Evolutionary conservation across 2,797 vertebrate genomes (phyloP), one percentile per base, ranked within the genome.

Genomic region (Gouania willdenowi): DNA sequence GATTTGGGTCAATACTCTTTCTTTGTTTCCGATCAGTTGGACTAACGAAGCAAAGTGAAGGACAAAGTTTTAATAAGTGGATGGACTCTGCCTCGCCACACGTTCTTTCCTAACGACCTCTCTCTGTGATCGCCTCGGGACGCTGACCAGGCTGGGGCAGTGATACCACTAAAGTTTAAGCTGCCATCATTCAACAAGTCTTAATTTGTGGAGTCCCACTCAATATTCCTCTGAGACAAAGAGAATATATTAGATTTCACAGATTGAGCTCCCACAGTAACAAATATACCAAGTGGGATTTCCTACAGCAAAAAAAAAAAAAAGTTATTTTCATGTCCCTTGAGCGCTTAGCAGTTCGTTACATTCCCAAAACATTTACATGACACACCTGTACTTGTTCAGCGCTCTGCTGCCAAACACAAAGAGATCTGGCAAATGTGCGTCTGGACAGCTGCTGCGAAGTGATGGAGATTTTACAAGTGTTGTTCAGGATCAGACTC

Each of bases 131-230:
- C n/a, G n/a, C n/a, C n/a, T n/a, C n/a, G n/a, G n/a, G n/a, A n/a
- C n/a, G n/a, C n/a, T n/a, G n/a, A n/a, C n/a, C n/a, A n/a, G 51
- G 68, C 46, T 26, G 32, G 56, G 50, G 65, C 70, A 71, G 77
- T 59, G 66, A 79, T 70, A 49, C 67, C 73, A 56, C 71, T 73
- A 62, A 68, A 77, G 71, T 79, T 82, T 60, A 78, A 83, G 67
- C 76, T 78, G 65, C 80, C 76, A 63, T 86, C 88, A 81, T 52
- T 87, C 84, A 88, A 55, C 83, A 77, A 57, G 69, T 82, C 75
- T 74, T 86, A 84, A 86, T 88, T 77, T 86, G 75, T 76, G 75
- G 79, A 84, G 81, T 81, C 70, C 59, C 61, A 28, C 70, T 85
- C 81, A 46, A 45, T 77, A 64, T 71, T 77, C 82, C 81, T 48